Percentiles rank a stretch among this genome's conserved stretches.
Evolutionary conservation across 2,113 vertebrate species (phyloP).

Genomic region (Corapipo altera): DNA sequence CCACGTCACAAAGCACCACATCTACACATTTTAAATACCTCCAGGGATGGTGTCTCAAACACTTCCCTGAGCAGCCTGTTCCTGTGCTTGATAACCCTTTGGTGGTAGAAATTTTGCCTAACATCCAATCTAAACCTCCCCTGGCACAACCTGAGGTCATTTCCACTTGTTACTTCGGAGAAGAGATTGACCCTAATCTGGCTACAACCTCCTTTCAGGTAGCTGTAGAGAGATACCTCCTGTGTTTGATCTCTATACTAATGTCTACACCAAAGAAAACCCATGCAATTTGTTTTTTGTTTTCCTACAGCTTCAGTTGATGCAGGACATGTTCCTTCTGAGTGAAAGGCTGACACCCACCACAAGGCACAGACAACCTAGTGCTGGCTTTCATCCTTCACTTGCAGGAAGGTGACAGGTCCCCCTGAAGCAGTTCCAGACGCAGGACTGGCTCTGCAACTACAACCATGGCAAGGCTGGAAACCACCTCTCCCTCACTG

Average conservation of each 20-base stretch:
- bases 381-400: neutral
- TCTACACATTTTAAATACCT: neutral
- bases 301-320: neutral
- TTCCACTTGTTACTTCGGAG: neutral
- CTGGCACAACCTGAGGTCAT: neutral
- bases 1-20: too few species aligned
- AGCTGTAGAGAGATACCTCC: neutral
- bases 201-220: neutral
- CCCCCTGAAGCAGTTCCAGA: neutral
- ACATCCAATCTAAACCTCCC: neutral
- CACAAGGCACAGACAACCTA: fast-evolving
- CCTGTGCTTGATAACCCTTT: neutral
- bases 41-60: neutral
- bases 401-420: neutral
- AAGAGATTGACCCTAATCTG: neutral
- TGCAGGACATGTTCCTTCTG: neutral
- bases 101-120: neutral
- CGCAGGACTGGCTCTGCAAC: neutral
- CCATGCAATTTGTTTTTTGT: neutral
- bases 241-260: neutral
- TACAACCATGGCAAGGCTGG: neutral
- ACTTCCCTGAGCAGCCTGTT: neutral
- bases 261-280: neutral
- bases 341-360: neutral
- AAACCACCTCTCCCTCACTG: neutral